These are phyloP conservation scores for Montipora sp. DNA, from an alignment of 64 coral and sea anemone genomes.

Conservation along the genomic window DNA sequence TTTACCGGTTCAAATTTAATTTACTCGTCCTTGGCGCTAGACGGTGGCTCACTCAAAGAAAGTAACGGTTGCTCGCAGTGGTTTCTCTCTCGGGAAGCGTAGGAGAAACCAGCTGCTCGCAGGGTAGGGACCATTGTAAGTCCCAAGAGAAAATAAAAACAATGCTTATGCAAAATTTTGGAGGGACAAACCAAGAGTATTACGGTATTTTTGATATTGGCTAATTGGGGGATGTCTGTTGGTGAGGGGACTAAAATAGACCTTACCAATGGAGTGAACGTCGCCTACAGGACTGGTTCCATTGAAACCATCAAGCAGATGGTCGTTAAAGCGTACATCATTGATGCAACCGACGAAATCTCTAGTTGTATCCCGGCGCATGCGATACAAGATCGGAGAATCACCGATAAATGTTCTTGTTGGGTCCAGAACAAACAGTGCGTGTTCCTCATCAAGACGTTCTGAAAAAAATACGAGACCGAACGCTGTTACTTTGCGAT, in stretches of 20 bases:
- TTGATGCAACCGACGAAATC: constrained; percentile 92
- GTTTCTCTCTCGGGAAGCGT: too few relatives aligned
- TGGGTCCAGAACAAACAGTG: constrained; percentile 64
- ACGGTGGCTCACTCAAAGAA: too few relatives aligned
- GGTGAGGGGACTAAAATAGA: background rate
- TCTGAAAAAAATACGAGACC: constrained; percentile 28
- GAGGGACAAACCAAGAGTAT: too few relatives aligned
- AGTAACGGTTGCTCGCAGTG: too few relatives aligned
- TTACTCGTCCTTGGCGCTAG: too few relatives aligned
- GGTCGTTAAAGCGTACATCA: constrained; percentile 75
- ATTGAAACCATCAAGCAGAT: constrained; percentile 59
- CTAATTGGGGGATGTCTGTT: too few relatives aligned
- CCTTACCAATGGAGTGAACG: constrained; percentile 46
- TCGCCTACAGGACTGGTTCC: constrained; percentile 36
- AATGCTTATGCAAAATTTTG: too few relatives aligned
- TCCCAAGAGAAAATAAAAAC: too few relatives aligned
- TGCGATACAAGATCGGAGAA: background rate
- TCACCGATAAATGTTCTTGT: constrained; percentile 74
- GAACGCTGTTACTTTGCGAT: background rate
- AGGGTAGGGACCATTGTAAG: too few relatives aligned
- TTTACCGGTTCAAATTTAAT: too few relatives aligned
- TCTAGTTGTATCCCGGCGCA: constrained; percentile 34
- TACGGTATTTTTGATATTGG: too few relatives aligned
- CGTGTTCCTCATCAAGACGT: constrained; percentile 51
- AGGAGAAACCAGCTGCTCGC: too few relatives aligned